A percentile compares a stretch with the other conserved stretches of the same genome.
Conservation (phyloP, 2,113 vertebrate species). For the Mystacornis crossleyi region DNA sequence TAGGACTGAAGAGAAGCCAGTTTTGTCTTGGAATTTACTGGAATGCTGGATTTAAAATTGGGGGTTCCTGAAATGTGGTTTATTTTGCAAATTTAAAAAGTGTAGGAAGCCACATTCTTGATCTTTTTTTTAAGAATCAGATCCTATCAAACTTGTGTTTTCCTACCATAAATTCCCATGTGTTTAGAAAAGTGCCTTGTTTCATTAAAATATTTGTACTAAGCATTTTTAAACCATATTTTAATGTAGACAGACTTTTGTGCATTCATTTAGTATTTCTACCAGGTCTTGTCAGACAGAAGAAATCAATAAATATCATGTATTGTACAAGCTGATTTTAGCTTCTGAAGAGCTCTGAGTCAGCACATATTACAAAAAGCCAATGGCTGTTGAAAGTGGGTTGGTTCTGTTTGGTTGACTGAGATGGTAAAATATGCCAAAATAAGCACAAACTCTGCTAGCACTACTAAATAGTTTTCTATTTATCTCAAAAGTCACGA, state of each 20-base stretch:
- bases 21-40: slow-evolving; percentile 30
- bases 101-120: slow-evolving; percentile 39
- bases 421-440: slow-evolving; percentile 20
- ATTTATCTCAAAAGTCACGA: slow-evolving; percentile 45
- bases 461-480: slow-evolving; percentile 25
- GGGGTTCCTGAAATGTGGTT: slow-evolving; percentile 68
- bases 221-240: background rate
- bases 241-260: background rate
- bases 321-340: background rate
- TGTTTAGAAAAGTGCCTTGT: background rate
- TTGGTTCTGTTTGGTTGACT: slow-evolving; percentile 2
- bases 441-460: slow-evolving; percentile 22
- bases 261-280: background rate
- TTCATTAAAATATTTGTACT: slow-evolving; percentile 11
- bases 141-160: slow-evolving; percentile 25
- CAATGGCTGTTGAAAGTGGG: slow-evolving; percentile 35
- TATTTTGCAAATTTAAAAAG: slow-evolving; percentile 61
- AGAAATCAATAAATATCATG: slow-evolving; percentile 20
- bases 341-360: slow-evolving; percentile 59
- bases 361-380: background rate
- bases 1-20: background rate
- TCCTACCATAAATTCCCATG: background rate
- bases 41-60: background rate
- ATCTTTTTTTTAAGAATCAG: slow-evolving; percentile 38
- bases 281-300: slow-evolving; percentile 35